These are phyloP conservation scores for Axea sp. DNA, from an alignment of 2,888 invertebrate genomes.

Conservation along the genomic window DNA sequence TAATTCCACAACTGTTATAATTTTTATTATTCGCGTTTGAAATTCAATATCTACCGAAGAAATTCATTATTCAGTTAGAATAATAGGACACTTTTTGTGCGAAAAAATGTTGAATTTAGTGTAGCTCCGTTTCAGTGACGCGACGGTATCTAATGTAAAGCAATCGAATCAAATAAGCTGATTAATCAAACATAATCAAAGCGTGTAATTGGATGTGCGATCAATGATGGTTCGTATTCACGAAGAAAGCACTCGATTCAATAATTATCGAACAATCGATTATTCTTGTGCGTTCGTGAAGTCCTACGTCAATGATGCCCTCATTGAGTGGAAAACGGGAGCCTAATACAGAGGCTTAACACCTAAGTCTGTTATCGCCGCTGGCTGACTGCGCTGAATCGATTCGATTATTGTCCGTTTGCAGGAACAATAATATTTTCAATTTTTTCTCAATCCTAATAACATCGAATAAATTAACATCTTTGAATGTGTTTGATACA, in stretches of 20 bases:
- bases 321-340: conserved; percentile 20
- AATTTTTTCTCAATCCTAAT: too few species aligned
- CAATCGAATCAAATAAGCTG: conserved; percentile 36
- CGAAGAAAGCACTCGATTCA: conserved; percentile 44
- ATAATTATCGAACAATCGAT: conserved; percentile 53
- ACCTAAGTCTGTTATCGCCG: conserved; percentile 75
- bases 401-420: conserved; percentile 35
- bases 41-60: too few species aligned
- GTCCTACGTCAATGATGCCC: conserved; percentile 51
- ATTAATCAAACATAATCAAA: conserved; percentile 55
- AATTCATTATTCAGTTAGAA: too few species aligned
- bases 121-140: background rate
- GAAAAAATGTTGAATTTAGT: too few species aligned
- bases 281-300: conserved; percentile 49
- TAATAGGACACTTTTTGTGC: too few species aligned
- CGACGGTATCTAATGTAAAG: conserved; percentile 5
- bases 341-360: conserved; percentile 62
- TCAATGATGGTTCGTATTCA: conserved; percentile 28
- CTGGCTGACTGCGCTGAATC: conserved; percentile 64
- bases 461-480: too few species aligned
- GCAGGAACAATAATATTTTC: background rate
- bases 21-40: too few species aligned
- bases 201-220: conserved; percentile 47
- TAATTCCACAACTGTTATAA: too few species aligned
- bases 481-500: too few species aligned